Conservation (phyloP, 2,113 vertebrate genomes). For the Brienomyrus brachyistius region DNA sequence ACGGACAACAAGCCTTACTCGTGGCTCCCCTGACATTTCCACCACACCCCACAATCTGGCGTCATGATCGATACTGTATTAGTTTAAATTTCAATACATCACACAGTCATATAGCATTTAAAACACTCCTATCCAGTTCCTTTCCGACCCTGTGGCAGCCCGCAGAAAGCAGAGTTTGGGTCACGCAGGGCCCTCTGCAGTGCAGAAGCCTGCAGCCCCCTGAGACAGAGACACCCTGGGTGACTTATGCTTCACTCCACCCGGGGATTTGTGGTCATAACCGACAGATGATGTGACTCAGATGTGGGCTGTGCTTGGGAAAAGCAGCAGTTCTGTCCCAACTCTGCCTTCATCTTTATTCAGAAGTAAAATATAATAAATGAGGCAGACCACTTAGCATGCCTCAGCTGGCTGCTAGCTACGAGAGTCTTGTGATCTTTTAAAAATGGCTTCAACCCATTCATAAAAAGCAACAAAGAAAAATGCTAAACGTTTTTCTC, state of each 20-base stretch:
- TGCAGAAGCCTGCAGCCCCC: neutral
- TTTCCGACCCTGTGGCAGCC: neutral
- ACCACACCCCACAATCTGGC: neutral
- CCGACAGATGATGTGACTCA: neutral
- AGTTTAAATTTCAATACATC: neutral
- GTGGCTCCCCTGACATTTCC: neutral
- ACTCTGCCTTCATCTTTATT: neutral
- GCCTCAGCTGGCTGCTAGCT: neutral
- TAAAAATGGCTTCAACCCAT: neutral
- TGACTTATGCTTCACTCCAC: neutral
- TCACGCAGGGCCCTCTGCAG: neutral
- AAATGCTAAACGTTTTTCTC: neutral
- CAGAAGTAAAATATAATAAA: neutral
- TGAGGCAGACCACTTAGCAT: neutral
- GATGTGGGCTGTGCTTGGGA: neutral
- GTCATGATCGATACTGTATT: neutral
- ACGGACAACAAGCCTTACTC: neutral
- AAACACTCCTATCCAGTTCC: neutral
- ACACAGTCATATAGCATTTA: neutral
- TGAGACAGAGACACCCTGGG: neutral
- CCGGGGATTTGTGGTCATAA: neutral
- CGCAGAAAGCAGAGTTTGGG: neutral
- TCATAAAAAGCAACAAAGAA: neutral
- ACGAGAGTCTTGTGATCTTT: neutral
- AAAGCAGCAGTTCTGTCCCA: neutral